These are phyloP conservation scores for Atta texana DNA, from an alignment of 1,140 invertebrate species.

Conservation along the genomic window DNA sequence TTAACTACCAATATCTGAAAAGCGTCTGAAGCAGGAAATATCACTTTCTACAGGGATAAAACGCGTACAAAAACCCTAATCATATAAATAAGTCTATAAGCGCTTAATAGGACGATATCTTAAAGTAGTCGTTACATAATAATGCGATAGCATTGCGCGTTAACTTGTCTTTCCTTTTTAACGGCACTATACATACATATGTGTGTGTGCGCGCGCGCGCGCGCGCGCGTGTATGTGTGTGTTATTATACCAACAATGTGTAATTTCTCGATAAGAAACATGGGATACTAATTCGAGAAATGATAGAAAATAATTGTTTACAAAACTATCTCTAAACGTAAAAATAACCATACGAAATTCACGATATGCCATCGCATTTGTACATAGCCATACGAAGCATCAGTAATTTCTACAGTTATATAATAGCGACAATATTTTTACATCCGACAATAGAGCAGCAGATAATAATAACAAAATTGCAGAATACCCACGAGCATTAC, in stretches of 20 bases:
- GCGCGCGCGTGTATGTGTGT: no score
- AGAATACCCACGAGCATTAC: conserved; percentile 16
- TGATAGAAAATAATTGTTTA: conserved; percentile 19
- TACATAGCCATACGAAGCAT: conserved; percentile 24
- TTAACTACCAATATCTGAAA: conserved; percentile 38
- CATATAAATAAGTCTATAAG: conserved; percentile 72
- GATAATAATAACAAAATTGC: conserved; percentile 51
- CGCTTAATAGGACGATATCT: conserved; percentile 67
- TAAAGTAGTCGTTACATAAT: conserved; percentile 63
- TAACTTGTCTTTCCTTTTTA: conserved; percentile 52
- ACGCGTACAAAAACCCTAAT: conserved; percentile 70
- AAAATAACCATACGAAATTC: conserved; percentile 21
- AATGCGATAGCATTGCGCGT: conserved; percentile 60
- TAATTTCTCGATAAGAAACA: conserved; percentile 42
- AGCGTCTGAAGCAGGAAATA: conserved; percentile 50
- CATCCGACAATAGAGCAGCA: conserved; percentile 35
- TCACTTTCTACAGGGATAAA: conserved; percentile 68
- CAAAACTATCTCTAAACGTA: conserved; percentile 19
- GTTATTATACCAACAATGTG: conserved; percentile 56
- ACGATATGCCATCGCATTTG: conserved; percentile 12
- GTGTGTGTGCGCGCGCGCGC: no score
- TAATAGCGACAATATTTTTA: conserved; percentile 31
- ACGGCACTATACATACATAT: background rate
- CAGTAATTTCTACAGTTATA: conserved; percentile 28
- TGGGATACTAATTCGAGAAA: conserved; percentile 37